Base-by-base conservation (phyloP, 2,113 vertebrate genomes). In the Rhynchomys soricoides region DNA sequence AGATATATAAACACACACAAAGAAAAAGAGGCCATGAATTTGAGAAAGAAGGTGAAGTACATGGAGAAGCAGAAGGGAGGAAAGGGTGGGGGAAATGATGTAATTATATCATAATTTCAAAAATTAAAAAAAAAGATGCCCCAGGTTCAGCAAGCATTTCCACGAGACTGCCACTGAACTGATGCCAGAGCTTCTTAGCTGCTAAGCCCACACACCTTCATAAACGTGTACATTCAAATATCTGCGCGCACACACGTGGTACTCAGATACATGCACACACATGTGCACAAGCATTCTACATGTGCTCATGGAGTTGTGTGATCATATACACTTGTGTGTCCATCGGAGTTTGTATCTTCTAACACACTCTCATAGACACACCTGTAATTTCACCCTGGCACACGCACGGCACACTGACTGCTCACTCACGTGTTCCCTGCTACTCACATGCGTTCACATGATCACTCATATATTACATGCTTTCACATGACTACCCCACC, bases 211-310 rank as follows among this genome's bases (percentile, higher is more conserved):
- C 57, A 81, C 21, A 68, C 26, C 45, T 73, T n/a, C n/a, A 13
- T 26, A 73, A 34, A 57, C 0, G 7, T 43, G 24, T 31, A 12
- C 24, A 40, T 5, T 68, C 45, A 86, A 19, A 43, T 22, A 75
- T 3, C n/a, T 29, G 5, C 78, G n/a, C 50, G 8, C 24, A 15
- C 2, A 13, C 55, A 19, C 3, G 4, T 0, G 26, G 29, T 31
- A 75, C 26, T 34, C 43, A 68, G 26, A 40, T 1, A 17, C 24
- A 45, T 34, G 24, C 17, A 22, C 48, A 19, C 43, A 52, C 77
- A 22, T 40, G 50, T 11, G 0, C 43, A 57, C 34, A 71, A 37
- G 37, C 59, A 89, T 45, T 57, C 50, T 37, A 37, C 86, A 93
- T 15, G 8, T 17, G 12, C 26, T 26, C 57, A 21, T n/a, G 17